Evolutionary conservation across 2,113 vertebrate species (phyloP).

Genomic region (Ursus arctos): DNA sequence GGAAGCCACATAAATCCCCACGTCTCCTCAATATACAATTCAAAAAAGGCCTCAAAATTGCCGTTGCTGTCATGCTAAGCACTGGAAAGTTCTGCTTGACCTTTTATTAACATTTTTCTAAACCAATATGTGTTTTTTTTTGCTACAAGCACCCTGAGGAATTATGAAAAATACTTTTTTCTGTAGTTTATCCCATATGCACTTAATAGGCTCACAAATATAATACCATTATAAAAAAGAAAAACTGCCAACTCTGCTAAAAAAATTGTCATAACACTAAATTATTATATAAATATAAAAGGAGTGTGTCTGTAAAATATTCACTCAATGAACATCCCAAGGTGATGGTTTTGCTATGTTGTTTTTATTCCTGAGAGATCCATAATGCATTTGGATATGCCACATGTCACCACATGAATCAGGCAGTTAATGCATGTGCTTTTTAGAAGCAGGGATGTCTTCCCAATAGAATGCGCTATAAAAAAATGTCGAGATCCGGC

Average conservation of each 20-base stretch:
- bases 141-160: conserved; percentile 90
- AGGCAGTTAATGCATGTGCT: conserved; percentile 91
- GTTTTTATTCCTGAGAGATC: conserved; percentile 93
- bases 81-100: conserved; percentile 89
- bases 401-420: conserved; percentile 93
- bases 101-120: conserved; percentile 92
- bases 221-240: conserved; percentile 94
- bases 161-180: conserved; percentile 94
- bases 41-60: conserved; percentile 82
- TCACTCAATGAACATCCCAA: conserved; percentile 93
- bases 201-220: conserved; percentile 94
- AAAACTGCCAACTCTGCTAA: conserved; percentile 93
- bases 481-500: conserved; percentile 88
- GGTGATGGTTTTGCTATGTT: conserved; percentile 93
- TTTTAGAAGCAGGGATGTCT: conserved; percentile 90
- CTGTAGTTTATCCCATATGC: conserved; percentile 92
- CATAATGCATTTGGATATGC: conserved; percentile 92
- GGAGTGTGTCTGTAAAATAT: conserved; percentile 94
- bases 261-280: conserved; percentile 94
- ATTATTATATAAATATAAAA: conserved; percentile 96
- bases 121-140: conserved; percentile 87
- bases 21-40: conserved; percentile 78
- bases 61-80: conserved; percentile 86
- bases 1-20: conserved; percentile 75
- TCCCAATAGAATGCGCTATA: conserved; percentile 90